Evolutionary conservation across 2,797 vertebrate genomes (phyloP).

Genomic region (Lagorchestes hirsutus): DNA sequence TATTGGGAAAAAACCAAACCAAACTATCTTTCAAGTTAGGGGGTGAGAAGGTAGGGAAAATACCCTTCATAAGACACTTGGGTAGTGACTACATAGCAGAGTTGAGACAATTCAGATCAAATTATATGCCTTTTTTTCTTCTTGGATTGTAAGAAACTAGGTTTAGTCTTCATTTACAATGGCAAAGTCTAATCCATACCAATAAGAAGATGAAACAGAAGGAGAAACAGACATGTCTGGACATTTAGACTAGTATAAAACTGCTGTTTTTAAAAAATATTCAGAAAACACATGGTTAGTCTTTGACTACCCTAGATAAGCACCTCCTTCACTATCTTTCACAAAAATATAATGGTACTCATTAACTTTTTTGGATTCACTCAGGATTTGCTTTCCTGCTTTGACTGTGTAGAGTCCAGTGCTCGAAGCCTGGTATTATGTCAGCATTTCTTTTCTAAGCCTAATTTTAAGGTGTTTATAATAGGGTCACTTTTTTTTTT

Average conservation of each 20-base stretch:
- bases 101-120: background rate
- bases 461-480: conserved; percentile 52
- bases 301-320: conserved; percentile 5
- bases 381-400: conserved; percentile 25
- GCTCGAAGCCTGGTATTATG: background rate
- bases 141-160: background rate
- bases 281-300: conserved; percentile 7
- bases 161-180: background rate
- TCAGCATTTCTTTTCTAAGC: conserved; percentile 3
- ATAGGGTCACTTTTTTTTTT: conserved; percentile 39
- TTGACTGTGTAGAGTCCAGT: background rate
- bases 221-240: background rate
- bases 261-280: background rate
- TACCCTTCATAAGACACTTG: background rate
- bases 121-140: background rate
- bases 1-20: background rate
- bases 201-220: background rate
- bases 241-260: background rate
- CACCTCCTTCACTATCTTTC: background rate
- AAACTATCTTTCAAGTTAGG: background rate
- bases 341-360: conserved; percentile 51
- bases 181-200: background rate
- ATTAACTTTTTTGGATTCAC: conserved; percentile 40
- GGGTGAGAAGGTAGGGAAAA: background rate
- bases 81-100: background rate